Base-by-base conservation (phyloP, 2,797 vertebrate genomes). In the Hydrocynus forskahlii region DNA sequence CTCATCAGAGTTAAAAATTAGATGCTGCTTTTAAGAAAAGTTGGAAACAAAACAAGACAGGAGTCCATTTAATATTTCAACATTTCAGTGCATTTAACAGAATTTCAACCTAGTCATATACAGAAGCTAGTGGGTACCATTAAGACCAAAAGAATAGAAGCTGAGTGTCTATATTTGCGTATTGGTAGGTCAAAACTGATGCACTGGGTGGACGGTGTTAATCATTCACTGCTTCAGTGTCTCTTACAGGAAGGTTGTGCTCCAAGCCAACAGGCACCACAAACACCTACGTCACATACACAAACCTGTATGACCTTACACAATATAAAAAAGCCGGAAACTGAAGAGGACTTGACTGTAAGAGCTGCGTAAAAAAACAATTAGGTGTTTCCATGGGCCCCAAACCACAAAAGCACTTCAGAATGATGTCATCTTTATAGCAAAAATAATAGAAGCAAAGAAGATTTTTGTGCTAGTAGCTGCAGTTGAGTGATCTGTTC, bases 221-320 rank as follows among this genome's bases (percentile, higher is more conserved):
- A 75, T 75, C 13, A 69, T 81, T 75, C 57, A 75, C 72, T 68
- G 25, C 54, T 50, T 29, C 66, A 68, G 10, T 75, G 40, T 60
- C 54, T 76, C 16, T 75, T 50, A 54, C 52, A 21, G 40, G 38
- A 80, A 68, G 29, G 48, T 7, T 13, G 5, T 43, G 16, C 43
- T 35, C 57, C n/a, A 8, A 29, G 54, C 1, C 5, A 8, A 55
- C 29, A 71, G 17, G 7, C 0, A 16, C 45, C n/a, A 63, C 63
- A 43, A 79, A 71, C 70, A 73, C 17, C 5, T 43, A n/a, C 5
- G 13, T 45, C 55, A 75, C 57, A 75, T 14, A n/a, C 29, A 73
- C 50, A 45, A 10, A 76, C 43, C 17, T 16, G 48, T 17, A 64
- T 2, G 38, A 13, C 21, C 14, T 78, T 45, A 21, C 9, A 7